Base-by-base conservation (phyloP, 2,797 vertebrate species). In the Chiloscyllium punctatum region DNA sequence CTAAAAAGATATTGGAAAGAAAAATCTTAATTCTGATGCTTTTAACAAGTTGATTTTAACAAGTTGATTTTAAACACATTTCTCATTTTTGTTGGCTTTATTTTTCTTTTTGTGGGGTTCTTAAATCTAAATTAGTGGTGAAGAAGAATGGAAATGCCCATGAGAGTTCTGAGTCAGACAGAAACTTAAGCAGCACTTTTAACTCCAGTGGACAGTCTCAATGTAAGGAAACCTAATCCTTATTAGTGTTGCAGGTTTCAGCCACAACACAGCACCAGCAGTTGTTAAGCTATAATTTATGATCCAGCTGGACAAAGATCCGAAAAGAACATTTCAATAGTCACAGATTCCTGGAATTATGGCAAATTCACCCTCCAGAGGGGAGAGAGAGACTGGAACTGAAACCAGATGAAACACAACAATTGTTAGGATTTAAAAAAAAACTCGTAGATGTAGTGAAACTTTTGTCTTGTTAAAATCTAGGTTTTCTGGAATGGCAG, bases 211-310 rank as follows among this genome's bases (percentile, higher is more conserved):
- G 66, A 92, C 48, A 69, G 66, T 69, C 66, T 92, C 90, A 92
- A 92, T 69, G 62, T 23, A 92, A 92, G 66, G 33, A 92, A 92
- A 69, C 66, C 62, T 42, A 37, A 69, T 69, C 90, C n/a, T 92
- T 92, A 84, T 68, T 92, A 66, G 62, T 42, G 62, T 92, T 23
- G n/a, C 90, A 92, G 90, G n/a, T 68, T 90, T n/a, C n/a, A 92
- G 62, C 62, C n/a, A 92, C 90, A 92, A 69, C 90, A 91, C 88
- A 91, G 33, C 88, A 92, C 62, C 90, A 92, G 9, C 23, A 57
- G 90, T 69, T 92, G 62, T 91, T 68, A 68, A 33, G n/a, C 66
- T 68, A 92, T 21, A 66, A 37, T 92, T 92, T 62, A 92, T 42
- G n/a, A 25, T 92, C 5, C 66, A 69, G n/a, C 33, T 68, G 90